Conservation (phyloP, 1,140 invertebrate species). For the Bursaphelenchus mucronatus region DNA sequence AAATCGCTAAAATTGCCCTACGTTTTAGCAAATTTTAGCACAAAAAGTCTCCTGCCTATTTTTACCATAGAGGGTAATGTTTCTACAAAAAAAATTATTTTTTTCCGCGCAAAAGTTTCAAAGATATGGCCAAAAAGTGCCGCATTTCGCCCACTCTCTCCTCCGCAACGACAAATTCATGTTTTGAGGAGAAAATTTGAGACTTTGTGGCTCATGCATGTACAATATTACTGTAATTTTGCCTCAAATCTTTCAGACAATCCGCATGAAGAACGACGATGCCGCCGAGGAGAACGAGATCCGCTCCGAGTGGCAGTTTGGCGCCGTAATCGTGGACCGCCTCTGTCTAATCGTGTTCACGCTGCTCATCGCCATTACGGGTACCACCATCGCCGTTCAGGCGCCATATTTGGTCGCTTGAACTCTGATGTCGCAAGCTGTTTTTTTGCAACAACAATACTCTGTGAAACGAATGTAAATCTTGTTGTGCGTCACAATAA, state of each 20-base stretch:
- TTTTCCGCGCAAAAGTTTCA: neutral
- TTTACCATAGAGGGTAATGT: too few species aligned
- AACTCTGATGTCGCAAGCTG: slow-evolving; percentile 12
- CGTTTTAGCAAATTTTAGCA: too few species aligned
- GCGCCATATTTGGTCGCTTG: slow-evolving; percentile 92
- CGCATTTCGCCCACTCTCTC: neutral
- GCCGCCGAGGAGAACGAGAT: slow-evolving; percentile 37
- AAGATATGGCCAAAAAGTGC: neutral
- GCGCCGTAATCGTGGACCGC: slow-evolving; percentile 98
- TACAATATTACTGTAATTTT: neutral
- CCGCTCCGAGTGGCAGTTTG: slow-evolving; percentile 88
- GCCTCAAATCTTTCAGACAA: slow-evolving; percentile 40
- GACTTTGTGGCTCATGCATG: neutral
- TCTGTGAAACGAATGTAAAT: too few species aligned
- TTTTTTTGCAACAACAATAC: neutral
- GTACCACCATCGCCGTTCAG: slow-evolving; percentile 86
- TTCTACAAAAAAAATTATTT: neutral
- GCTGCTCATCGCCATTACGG: slow-evolving; percentile 91
- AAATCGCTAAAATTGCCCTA: too few species aligned
- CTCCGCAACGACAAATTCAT: neutral
- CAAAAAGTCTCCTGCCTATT: too few species aligned
- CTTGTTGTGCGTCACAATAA: too few species aligned
- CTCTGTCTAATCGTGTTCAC: slow-evolving; percentile 98
- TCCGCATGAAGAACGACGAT: slow-evolving; percentile 48
- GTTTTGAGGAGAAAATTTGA: too few species aligned